Base-by-base conservation (phyloP, 2,888 invertebrate genomes). In the Metopia argyrocephala region DNA sequence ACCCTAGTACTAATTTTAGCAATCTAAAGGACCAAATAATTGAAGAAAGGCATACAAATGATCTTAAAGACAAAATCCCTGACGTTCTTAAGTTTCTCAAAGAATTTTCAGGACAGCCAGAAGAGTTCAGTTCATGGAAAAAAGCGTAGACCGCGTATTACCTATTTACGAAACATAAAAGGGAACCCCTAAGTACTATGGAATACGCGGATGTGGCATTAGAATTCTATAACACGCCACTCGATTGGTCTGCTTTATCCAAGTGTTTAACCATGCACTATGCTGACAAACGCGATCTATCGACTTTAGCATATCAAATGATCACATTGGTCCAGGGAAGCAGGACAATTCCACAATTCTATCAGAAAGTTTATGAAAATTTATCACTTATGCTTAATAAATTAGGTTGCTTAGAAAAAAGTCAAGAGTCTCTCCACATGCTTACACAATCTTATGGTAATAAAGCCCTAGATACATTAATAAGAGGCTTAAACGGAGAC, bases 371-470 rank as follows among this genome's bases (percentile, higher is more conserved):
- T 1, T 84, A 84, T 38, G 50, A 79, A 2, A 80, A 85, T 20
- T 54, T 83, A 2, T 84, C 85, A 6, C 50, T 84, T 1, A 85
- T 85, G 4, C 20, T 85, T 20, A 85, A 84, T 64, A 84, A 85
- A 78, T 59, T 85, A 31, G 28, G 25, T 5, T 75, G 76, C n/a
- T 74, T 84, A 61, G 84, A 85, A 5, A 45, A 79, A 9, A 65
- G 82, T 7, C 18, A 18, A 7, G 83, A 85, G 23, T 23, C 82
- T 12, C 21, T 82, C 5, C 20, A 69, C 0, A 45, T 81, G 7
- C 48, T 84, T 9, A 83, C 78, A 0, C 21, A 69, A 23, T 74
- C 79, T 1, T 83, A 84, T 59, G 21, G 83, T 23, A 73, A 80
- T 52, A 85, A 84, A 69, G 83, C 84, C 1, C 61, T 84, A 4